Conservation (phyloP, 1,140 invertebrate species). For the Dinothrombium tinctorium region DNA sequence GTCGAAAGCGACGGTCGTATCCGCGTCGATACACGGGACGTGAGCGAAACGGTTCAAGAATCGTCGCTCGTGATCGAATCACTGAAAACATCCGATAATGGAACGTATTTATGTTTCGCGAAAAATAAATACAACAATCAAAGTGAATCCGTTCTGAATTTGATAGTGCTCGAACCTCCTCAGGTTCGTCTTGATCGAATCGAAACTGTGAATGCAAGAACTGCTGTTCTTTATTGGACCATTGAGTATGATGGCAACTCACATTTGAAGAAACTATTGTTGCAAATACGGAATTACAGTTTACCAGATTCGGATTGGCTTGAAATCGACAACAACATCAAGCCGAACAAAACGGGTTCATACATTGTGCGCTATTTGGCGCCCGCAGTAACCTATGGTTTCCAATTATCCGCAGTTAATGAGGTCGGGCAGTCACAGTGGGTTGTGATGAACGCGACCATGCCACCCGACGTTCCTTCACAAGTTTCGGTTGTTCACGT, state of each 20-base stretch:
- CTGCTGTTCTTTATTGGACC: conserved; percentile 12
- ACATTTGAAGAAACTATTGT: conserved; percentile 12
- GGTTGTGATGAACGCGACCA: neutral
- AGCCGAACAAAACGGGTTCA: conserved; percentile 7
- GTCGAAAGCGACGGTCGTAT: too few species aligned
- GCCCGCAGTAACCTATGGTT: conserved; percentile 16
- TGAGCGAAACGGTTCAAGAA: conserved; percentile 1
- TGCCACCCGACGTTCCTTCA: conserved; percentile 13
- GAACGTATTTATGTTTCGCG: conserved; percentile 12
- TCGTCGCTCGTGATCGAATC: conserved; percentile 10
- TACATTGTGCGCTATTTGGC: conserved; percentile 13
- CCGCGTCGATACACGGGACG: neutral
- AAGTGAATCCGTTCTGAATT: conserved; percentile 9
- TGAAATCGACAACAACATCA: conserved; percentile 11
- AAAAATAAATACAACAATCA: conserved; percentile 5
- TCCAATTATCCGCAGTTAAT: conserved; percentile 13
- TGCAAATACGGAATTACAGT: conserved; percentile 16
- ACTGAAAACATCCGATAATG: conserved; percentile 12
- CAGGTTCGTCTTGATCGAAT: conserved; percentile 14
- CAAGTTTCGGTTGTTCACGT: conserved; percentile 16
- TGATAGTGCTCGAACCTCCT: conserved; percentile 13
- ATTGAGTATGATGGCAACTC: conserved; percentile 15
- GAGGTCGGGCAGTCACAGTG: conserved; percentile 12
- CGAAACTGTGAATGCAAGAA: conserved; percentile 11
- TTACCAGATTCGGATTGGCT: conserved; percentile 10